Base-by-base conservation (phyloP, 1,140 invertebrate species). In the Cotesia chilonis region DNA sequence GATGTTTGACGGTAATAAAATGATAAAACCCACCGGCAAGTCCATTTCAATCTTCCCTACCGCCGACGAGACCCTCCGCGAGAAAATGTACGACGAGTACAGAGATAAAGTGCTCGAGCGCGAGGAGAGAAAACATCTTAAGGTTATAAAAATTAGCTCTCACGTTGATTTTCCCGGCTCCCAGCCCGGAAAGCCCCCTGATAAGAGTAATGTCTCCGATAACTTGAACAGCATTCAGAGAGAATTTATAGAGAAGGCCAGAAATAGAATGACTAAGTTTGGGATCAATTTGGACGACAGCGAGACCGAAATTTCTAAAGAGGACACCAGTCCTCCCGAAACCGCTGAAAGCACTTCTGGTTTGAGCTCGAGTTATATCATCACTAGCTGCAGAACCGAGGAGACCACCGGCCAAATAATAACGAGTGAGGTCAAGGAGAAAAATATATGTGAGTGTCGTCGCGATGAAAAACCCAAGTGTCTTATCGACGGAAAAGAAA, bases 61-160 rank as follows among this genome's bases (percentile, higher is more conserved):
- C 47, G 87, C 88, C 72, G 87, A 89, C 20, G 93, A 94, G 83
- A 88, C 89, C 51, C 90, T 94, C 79, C 88, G 93, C 6, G 90
- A 92, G 73, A 88, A 90, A 80, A 95, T 95, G 93, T 94, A 93
- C 80, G 89, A 92, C 72, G 94, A 95, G 83, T 95, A 94, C 83
- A 90, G 94, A 81, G 87, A 89, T 77, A 92, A 94, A 86, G 91
- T 95, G 65, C 89, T 91, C 1, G 92, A 94, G 83, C 88, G 93
- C n/a, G 90, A 93, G 75, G 90, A 94, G 79, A 88, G 94, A 37
- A 92, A 92, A 68, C 90, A 93, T 61, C 90, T 93, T 37, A 94
- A 93, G 83, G 88, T 94, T 12, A 92, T 95, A 14, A 94, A 94
- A 86, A 90, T 95, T 63, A 89, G 82, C 37, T 76, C 88, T 3